phyloP scores from a whole-genome alignment of 2,888 invertebrate species.

The Galerucella calmariensis region DNA sequence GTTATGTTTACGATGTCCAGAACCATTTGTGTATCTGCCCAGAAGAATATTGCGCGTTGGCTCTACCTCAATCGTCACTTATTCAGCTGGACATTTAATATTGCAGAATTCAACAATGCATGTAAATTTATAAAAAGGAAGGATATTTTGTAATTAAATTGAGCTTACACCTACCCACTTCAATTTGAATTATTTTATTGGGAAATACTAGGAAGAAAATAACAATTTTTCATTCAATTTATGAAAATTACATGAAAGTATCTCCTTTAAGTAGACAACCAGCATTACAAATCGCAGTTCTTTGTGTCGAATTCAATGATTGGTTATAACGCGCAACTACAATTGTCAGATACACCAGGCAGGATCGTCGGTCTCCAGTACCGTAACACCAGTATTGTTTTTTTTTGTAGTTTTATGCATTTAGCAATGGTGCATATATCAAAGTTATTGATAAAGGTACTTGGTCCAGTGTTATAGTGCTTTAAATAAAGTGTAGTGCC shows the following conservation, averaged over 20 bases:
- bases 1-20: slow-evolving; percentile 4
- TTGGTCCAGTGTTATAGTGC: slow-evolving; percentile 53
- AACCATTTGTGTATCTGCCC: neutral
- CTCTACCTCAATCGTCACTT: neutral
- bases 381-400: slow-evolving; percentile 60
- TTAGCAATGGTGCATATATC: slow-evolving; percentile 57
- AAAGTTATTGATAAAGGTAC: slow-evolving; percentile 46
- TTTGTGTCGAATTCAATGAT: slow-evolving; percentile 42
- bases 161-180: neutral
- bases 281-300: slow-evolving; percentile 28
- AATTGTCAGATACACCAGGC: slow-evolving; percentile 51
- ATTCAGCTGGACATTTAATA: neutral
- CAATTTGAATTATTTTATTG: neutral
- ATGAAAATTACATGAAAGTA: neutral
- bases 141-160: neutral
- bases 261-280: slow-evolving; percentile 23
- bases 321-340: slow-evolving; percentile 38
- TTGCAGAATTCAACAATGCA: neutral
- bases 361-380: slow-evolving; percentile 53
- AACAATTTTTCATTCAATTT: neutral
- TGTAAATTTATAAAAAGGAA: neutral
- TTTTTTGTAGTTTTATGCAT: slow-evolving; percentile 51
- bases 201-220: neutral
- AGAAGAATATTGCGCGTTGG: neutral
- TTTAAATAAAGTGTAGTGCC: slow-evolving; percentile 45